These are phyloP conservation scores for Sepioteuthis lessoniana DNA, from an alignment of 2,888 invertebrate genomes.

Conservation along the genomic window DNA sequence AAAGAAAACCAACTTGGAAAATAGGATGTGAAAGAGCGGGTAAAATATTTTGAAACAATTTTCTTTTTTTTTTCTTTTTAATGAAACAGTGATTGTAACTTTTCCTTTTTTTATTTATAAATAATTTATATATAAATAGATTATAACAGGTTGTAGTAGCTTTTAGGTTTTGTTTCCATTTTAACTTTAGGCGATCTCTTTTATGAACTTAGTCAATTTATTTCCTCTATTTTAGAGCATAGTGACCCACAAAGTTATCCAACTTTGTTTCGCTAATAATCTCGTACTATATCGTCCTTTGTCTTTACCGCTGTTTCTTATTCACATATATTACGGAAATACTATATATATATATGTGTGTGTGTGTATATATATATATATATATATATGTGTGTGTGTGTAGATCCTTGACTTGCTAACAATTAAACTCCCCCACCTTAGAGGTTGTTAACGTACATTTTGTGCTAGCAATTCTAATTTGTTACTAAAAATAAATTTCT, in stretches of 20 bases:
- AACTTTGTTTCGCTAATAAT: background rate
- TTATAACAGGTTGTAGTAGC: background rate
- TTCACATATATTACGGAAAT: background rate
- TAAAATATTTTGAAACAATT: background rate
- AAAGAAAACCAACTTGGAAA: background rate
- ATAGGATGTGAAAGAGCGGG: background rate
- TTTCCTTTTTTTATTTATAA: background rate
- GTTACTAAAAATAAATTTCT: background rate
- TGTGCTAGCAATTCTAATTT: background rate
- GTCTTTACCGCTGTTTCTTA: background rate
- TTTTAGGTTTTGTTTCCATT: background rate
- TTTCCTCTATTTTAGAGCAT: background rate
- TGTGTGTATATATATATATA: no score
- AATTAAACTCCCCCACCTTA: no score
- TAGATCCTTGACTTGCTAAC: no score
- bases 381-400: no score
- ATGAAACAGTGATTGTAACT: background rate
- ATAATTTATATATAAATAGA: no score
- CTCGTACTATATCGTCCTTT: background rate
- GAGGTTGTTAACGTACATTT: no score
- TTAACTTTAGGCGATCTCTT: background rate
- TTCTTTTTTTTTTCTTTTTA: background rate
- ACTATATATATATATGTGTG: no score
- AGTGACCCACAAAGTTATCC: constrained; percentile 7
- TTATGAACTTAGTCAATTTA: background rate